phyloP scores from a whole-genome alignment of 2,888 invertebrate genomes.

The Lasioglossum pauxillum region DNA sequence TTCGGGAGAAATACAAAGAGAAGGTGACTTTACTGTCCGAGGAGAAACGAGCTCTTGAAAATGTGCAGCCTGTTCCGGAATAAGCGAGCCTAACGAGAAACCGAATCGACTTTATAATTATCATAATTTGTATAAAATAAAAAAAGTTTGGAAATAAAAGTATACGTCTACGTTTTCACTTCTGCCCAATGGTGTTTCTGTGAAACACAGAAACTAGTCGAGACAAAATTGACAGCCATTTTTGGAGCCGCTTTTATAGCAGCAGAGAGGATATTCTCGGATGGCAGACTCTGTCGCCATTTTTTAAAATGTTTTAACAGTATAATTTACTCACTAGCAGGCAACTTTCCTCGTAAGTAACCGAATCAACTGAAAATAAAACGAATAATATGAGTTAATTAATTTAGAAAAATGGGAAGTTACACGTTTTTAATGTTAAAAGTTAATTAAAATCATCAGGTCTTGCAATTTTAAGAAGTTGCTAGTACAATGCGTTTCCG shows the following conservation, averaged over 20 bases:
- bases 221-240: not conserved
- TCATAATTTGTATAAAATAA: constrained; percentile 52
- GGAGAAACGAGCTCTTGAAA: constrained; percentile 84
- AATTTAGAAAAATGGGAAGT: not conserved
- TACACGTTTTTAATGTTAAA: not conserved
- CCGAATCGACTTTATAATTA: constrained; percentile 39
- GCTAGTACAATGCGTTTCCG: constrained; percentile 86
- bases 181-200: not conserved
- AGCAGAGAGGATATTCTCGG: no score
- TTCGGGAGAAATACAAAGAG: constrained; percentile 89
- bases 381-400: not conserved
- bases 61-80: constrained; percentile 23
- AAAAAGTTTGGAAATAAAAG: constrained; percentile 12
- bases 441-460: not conserved
- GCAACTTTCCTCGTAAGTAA: no score
- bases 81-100: constrained; percentile 6
- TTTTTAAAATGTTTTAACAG: no score
- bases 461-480: accelerated
- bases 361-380: not conserved
- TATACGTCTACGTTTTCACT: no score
- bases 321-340: no score
- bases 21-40: constrained; percentile 87
- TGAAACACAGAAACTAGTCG: not conserved
- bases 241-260: no score
- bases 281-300: no score